Percentiles rank a stretch among this genome's conserved stretches.
These are phyloP conservation scores for Maniola hyperantus DNA, from an alignment of 2,888 invertebrate species.

Conservation along the genomic window DNA sequence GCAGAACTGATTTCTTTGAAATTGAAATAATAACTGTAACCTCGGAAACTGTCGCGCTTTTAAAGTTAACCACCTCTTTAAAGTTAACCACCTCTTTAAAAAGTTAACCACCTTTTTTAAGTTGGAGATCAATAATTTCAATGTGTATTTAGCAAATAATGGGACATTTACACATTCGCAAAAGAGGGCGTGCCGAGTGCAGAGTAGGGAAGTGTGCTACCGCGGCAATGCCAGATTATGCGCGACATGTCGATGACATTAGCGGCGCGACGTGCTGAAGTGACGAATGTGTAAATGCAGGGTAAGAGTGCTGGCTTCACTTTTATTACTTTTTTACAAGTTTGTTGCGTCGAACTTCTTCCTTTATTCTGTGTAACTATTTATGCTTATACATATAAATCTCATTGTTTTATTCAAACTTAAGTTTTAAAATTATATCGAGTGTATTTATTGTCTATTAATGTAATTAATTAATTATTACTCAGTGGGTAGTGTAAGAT, in stretches of 20 bases:
- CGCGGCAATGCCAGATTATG: no score
- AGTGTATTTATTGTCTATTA: conserved; percentile 42
- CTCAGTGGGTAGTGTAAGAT: conserved; percentile 35
- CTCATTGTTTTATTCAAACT: conserved; percentile 38
- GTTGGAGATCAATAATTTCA: no score
- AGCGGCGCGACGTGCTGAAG: background rate
- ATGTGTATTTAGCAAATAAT: no score
- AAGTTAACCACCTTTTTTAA: no score
- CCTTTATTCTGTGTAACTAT: conserved; percentile 5
- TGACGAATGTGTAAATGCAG: no score
- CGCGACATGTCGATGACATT: no score
- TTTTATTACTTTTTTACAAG: background rate
- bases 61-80: no score
- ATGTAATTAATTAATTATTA: conserved; percentile 29
- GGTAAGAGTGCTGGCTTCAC: background rate
- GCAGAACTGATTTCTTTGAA: no score
- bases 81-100: no score
- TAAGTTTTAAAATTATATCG: conserved; percentile 38
- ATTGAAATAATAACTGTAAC: background rate
- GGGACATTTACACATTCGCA: no score
- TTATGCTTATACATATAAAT: conserved; percentile 27
- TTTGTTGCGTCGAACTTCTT: background rate
- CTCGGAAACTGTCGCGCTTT: background rate
- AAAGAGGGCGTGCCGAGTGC: no score
- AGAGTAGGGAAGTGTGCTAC: no score